Percentiles rank a stretch among this genome's conserved stretches.
Evolutionary conservation across 2,888 invertebrate genomes (phyloP).

Genomic region (Clitarchus hookeri): DNA sequence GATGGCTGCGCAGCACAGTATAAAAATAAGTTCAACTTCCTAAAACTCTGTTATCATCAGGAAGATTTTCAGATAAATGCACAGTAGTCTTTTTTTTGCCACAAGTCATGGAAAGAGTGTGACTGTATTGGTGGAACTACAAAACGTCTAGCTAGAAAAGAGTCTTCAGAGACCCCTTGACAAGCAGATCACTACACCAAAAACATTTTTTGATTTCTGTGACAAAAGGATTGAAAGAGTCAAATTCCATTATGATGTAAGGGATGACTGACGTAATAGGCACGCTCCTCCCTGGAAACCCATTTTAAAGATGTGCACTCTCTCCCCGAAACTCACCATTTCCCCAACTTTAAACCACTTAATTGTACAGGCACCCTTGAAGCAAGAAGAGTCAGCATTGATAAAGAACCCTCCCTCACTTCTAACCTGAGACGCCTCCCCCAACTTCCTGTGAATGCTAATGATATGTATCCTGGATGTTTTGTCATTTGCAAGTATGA

Average conservation of each 20-base stretch:
- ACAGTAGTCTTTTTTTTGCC: not conserved
- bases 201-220: constrained; percentile 11
- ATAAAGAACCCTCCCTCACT: constrained; percentile 22
- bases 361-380: not conserved
- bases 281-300: not conserved
- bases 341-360: constrained; percentile 21
- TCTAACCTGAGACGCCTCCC: not conserved
- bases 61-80: not conserved
- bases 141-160: constrained; percentile 10
- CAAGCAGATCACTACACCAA: not conserved
- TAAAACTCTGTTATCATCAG: not conserved
- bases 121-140: not conserved
- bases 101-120: not conserved
- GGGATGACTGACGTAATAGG: not conserved
- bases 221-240: constrained; percentile 4
- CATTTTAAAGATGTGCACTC: constrained; percentile 15
- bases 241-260: not conserved
- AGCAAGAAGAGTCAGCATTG: constrained; percentile 15
- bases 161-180: not conserved
- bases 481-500: constrained; percentile 17
- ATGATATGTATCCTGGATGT: constrained; percentile 26
- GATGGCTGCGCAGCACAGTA: constrained; percentile 20
- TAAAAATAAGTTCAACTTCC: constrained; percentile 17
- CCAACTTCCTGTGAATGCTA: constrained; percentile 12
- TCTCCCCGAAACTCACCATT: not conserved